A percentile compares a stretch with the other conserved stretches of the same genome.
Conservation (phyloP, 2,888 invertebrate species). For the Epirrhoe alternata region DNA sequence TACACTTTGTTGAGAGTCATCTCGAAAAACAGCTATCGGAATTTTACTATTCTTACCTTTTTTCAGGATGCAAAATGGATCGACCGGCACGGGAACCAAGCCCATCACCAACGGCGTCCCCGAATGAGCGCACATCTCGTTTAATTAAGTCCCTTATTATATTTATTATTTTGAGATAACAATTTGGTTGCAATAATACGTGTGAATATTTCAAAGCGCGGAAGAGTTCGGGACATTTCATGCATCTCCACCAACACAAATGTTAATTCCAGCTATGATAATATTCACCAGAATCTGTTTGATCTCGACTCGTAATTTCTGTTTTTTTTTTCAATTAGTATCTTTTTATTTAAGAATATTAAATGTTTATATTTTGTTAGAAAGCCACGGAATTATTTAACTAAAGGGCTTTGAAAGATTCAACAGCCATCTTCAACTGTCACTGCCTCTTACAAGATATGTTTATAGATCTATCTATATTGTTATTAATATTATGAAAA, state of each 20-base stretch:
- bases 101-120: conserved; percentile 67
- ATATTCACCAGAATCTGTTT: conserved; percentile 73
- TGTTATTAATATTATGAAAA: conserved; percentile 28
- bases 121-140: conserved; percentile 54
- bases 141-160: conserved; percentile 34
- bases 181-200: conserved; percentile 67
- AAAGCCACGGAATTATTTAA: conserved; percentile 56
- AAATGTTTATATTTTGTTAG: conserved; percentile 71
- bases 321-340: conserved; percentile 52
- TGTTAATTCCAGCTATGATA: conserved; percentile 70
- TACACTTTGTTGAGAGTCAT: too few relatives aligned
- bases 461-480: conserved; percentile 43
- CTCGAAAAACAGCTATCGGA: too few relatives aligned
- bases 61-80: conserved; percentile 57
- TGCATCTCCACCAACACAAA: conserved; percentile 42
- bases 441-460: conserved; percentile 63
- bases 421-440: conserved; percentile 46
- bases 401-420: conserved; percentile 44
- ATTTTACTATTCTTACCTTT: not conserved
- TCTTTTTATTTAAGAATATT: conserved; percentile 61
- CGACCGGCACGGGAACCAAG: conserved; percentile 53
- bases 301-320: conserved; percentile 76
- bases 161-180: conserved; percentile 42
- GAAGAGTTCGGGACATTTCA: conserved; percentile 70
- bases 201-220: conserved; percentile 79